Conservation (phyloP, 2,888 invertebrate genomes). For the Cheilosia impressa region DNA sequence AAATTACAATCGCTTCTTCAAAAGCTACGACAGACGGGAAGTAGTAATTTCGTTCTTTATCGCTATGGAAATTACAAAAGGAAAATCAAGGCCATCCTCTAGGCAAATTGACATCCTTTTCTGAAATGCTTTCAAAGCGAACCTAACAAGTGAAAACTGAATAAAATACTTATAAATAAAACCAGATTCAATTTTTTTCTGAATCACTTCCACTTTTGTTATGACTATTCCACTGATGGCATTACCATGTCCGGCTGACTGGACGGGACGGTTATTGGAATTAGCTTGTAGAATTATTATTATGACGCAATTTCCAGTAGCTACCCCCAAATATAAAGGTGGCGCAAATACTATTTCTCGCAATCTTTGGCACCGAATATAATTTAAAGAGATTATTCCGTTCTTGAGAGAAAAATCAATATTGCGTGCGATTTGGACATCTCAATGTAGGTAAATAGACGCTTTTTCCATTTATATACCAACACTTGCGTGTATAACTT, state of each 20-base stretch:
- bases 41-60: not conserved
- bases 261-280: conserved; percentile 7
- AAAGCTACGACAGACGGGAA: conserved; percentile 3
- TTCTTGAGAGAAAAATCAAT: conserved; percentile 53
- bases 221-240: not conserved
- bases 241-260: conserved; percentile 6
- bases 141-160: not conserved
- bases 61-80: not conserved
- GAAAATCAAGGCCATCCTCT: not conserved
- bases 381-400: not conserved
- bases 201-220: conserved; percentile 39
- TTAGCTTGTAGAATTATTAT: conserved; percentile 1
- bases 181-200: conserved; percentile 21
- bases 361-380: not conserved
- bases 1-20: not conserved
- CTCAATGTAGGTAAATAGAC: not conserved
- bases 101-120: not conserved
- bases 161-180: not conserved
- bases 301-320: conserved; percentile 27
- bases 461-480: not conserved
- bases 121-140: not conserved
- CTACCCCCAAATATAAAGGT: not conserved
- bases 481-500: not conserved
- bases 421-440: conserved; percentile 20
- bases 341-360: not conserved